A percentile compares a stretch with the other conserved stretches of the same genome.
These are phyloP conservation scores for Gadus macrocephalus DNA, from an alignment of 2,113 vertebrate genomes.

Conservation along the genomic window DNA sequence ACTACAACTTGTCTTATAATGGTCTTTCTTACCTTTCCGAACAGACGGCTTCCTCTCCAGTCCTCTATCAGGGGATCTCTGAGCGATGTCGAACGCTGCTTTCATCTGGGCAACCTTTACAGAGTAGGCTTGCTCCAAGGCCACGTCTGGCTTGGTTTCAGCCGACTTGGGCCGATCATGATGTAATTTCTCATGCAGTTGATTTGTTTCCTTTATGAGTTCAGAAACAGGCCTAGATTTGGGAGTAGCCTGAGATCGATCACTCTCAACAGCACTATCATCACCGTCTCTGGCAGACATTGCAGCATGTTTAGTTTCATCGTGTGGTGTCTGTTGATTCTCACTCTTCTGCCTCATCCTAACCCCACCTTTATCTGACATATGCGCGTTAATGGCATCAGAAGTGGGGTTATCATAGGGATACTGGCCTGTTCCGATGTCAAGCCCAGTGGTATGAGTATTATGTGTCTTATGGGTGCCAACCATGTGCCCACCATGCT, in stretches of 20 bases:
- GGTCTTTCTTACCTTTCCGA: slow-evolving; percentile 68
- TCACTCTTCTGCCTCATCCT: slow-evolving; percentile 23
- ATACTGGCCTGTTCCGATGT: no score
- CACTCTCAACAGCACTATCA: slow-evolving; percentile 20
- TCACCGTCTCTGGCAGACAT: slow-evolving; percentile 28
- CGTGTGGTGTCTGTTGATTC: slow-evolving; percentile 9
- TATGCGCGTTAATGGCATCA: not conserved
- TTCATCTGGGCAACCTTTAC: slow-evolving; percentile 75
- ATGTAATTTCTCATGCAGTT: slow-evolving; percentile 68
- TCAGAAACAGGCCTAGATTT: slow-evolving; percentile 67
- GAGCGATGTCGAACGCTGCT: slow-evolving; percentile 68
- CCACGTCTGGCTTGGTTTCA: slow-evolving; percentile 53
- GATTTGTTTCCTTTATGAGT: slow-evolving; percentile 70
- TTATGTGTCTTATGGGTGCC: not conserved
- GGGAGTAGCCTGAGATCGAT: slow-evolving; percentile 33
- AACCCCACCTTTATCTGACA: slow-evolving; percentile 28
- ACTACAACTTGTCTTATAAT: no score
- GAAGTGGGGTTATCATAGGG: no score
- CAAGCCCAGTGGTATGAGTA: not conserved
- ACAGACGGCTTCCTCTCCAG: slow-evolving; percentile 65
- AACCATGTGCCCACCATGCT: slow-evolving; percentile 2
- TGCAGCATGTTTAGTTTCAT: slow-evolving; percentile 17
- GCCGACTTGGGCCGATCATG: slow-evolving; percentile 58
- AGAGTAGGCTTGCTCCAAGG: slow-evolving; percentile 55
- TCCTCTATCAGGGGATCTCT: slow-evolving; percentile 64